phyloP scores from a whole-genome alignment of 2,888 invertebrate species.

The Esperia sulphurella region DNA sequence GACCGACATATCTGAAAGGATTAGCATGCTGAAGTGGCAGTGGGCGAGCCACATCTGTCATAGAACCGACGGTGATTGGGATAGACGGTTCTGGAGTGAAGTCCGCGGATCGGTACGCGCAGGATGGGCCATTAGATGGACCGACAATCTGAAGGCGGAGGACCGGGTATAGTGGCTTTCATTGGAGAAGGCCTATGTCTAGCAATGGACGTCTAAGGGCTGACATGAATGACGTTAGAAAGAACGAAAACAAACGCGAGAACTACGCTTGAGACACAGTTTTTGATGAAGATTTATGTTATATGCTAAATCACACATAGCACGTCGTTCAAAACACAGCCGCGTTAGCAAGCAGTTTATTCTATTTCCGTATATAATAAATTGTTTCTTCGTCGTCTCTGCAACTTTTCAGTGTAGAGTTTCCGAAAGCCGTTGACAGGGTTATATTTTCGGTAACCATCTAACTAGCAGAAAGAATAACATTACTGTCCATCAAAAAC shows the following conservation, averaged over 20 bases:
- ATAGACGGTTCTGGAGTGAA: no score
- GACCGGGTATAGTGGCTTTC: no score
- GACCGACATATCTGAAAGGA: no score
- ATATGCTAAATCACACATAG: constrained; percentile 50
- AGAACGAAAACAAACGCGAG: constrained; percentile 29
- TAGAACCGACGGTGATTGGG: no score
- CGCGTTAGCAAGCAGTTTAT: constrained; percentile 23
- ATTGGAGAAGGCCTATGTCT: no score
- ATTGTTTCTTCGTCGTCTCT: constrained; percentile 36
- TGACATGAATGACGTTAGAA: neutral
- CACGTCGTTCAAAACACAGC: constrained; percentile 48
- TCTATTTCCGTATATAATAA: constrained; percentile 56
- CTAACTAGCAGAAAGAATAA: constrained; percentile 58
- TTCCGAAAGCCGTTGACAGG: constrained; percentile 52
- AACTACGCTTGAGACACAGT: constrained; percentile 28
- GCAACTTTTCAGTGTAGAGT: constrained; percentile 67
- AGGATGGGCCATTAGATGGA: no score
- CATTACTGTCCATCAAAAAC: constrained; percentile 60
- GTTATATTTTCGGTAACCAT: constrained; percentile 54
- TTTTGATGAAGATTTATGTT: constrained; percentile 63
- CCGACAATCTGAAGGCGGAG: no score
- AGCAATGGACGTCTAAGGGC: no score
- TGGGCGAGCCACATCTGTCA: no score
- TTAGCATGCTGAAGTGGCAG: no score
- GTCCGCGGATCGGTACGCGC: no score